These are phyloP conservation scores for Kudoa iwatai DNA, from an alignment of 30 jellyfish, hydroid and myxozoan genomes.

Conservation along the genomic window DNA sequence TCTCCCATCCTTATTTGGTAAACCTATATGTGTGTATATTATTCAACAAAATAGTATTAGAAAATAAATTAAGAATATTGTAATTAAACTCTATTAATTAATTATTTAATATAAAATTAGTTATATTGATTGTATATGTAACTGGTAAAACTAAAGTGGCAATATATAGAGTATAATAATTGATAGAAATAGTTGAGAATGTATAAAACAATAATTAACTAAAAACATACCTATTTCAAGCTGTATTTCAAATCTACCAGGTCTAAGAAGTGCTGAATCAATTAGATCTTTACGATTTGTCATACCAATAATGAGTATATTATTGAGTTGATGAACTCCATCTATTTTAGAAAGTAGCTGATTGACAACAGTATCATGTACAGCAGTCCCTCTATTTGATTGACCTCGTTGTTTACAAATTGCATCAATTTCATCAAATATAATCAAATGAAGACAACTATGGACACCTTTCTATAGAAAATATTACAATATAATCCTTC, in stretches of 20 bases:
- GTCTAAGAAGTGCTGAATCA: conserved; percentile 66
- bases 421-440: conserved; percentile 87
- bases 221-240: conserved; percentile 30
- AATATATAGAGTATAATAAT: no score
- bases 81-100: no score
- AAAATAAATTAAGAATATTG: no score
- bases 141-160: no score
- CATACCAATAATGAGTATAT: conserved; percentile 68
- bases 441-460: conserved; percentile 72
- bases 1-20: conserved; percentile 70
- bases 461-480: conserved; percentile 14
- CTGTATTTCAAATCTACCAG: conserved; percentile 79
- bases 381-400: conserved; percentile 64
- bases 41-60: no score
- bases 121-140: no score
- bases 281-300: conserved; percentile 67
- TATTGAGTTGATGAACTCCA: conserved; percentile 82
- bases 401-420: conserved; percentile 61
- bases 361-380: conserved; percentile 78
- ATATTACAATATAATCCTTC: neutral
- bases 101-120: no score
- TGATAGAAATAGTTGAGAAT: no score
- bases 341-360: conserved; percentile 68
- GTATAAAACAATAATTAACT: no score
- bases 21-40: conserved; percentile 5